Base-by-base conservation (phyloP, 37 sponge, comb jelly and placozoan genomes). In the Beroe forskalii region DNA sequence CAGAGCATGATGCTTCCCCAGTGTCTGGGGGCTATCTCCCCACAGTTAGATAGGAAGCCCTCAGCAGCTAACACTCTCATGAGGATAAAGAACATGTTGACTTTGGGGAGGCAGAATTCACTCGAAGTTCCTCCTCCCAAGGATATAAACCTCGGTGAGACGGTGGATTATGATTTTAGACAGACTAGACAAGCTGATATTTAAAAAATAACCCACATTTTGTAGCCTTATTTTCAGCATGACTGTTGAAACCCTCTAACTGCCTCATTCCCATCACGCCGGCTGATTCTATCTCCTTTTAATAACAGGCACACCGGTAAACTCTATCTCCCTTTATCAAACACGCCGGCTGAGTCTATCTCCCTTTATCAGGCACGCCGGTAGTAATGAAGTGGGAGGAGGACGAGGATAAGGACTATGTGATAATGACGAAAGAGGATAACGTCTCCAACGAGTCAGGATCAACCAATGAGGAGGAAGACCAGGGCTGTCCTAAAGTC, bases 371-470 rank as follows among this genome's bases (percentile, higher is more conserved):
- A 72, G 75, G 75, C 31, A 72, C 75, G 39, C 75, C 75, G 20
- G 75, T 72, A 36, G 37, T 39, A 3, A 33, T 72, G 40, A 72
- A 72, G 75, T 72, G 75, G 75, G 75, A 72, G 75, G 75, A 72
- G 20, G 75, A 72, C 20, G 75, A 72, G 20, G 75, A 72, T 4
- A 72, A 72, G 40, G 75, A 72, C 40, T 72, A 72, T 20, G 75
- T 72, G 9, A 38, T 72, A 3, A 72, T 72, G 75, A 72, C 75
- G 40, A 33, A 37, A 32, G 75, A 72, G 75, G 75, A 72, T 36
- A 30, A 4, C 1, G 39, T 22, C 35, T 33, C 40, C 9, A 38
- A 4, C 40, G 30, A 22, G 12, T 38, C 40, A 3, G 75, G 75
- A 30, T 30, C 8, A 4, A 4, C 9, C 2, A 4, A 38, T 1